Conservation (phyloP, 2,113 vertebrate genomes). For the Taurulus bubalis region DNA sequence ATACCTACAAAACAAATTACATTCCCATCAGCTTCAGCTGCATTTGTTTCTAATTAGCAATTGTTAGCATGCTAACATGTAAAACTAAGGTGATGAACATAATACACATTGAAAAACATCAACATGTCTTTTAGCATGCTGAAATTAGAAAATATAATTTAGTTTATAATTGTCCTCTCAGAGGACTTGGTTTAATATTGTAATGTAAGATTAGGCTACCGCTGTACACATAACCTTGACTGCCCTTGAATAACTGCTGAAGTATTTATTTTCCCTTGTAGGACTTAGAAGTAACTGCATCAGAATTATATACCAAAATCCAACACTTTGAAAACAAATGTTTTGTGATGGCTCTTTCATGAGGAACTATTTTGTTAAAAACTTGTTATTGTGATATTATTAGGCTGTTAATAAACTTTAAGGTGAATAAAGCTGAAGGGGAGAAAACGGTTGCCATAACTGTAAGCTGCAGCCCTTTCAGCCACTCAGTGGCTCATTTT, state of each 20-base stretch:
- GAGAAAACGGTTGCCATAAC: conserved; percentile 30
- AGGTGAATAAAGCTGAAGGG: conserved; percentile 22
- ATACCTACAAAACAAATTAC: too few species aligned
- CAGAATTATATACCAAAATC: background rate
- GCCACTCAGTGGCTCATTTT: conserved; percentile 59
- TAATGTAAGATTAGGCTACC: background rate
- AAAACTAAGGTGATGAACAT: background rate
- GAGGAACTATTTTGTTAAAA: background rate
- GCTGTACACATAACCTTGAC: background rate
- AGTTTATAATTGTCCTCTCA: background rate
- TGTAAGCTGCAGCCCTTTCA: conserved; percentile 38
- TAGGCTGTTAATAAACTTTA: conserved; percentile 23
- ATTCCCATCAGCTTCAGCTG: background rate
- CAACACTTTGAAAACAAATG: conserved; percentile 3
- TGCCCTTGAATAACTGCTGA: background rate
- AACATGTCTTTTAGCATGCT: background rate
- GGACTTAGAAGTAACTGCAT: background rate
- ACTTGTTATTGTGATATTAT: background rate
- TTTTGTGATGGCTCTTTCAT: background rate
- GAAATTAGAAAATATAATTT: background rate
- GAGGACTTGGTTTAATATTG: background rate
- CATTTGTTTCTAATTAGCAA: background rate
- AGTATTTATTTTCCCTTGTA: background rate
- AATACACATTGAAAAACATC: background rate
- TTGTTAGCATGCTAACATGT: background rate